phyloP scores from a whole-genome alignment of 2,888 invertebrate genomes.

The Theristus sp. region DNA sequence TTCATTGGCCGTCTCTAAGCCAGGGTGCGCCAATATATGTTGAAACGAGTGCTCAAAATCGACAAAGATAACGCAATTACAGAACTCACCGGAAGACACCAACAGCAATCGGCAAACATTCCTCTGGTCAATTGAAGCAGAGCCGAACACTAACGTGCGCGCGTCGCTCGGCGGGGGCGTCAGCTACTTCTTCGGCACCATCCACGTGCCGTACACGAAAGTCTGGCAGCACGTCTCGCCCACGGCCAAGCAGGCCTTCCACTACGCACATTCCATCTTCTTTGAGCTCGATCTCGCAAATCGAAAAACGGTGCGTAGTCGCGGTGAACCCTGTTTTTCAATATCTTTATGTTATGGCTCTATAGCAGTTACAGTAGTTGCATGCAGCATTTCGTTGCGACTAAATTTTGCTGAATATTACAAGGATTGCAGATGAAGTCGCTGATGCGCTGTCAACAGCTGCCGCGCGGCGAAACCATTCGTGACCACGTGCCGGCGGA shows the following conservation, averaged over 20 bases:
- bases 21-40: no score
- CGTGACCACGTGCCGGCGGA: conserved; percentile 32
- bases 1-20: no score
- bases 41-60: no score
- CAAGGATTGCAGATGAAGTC: neutral
- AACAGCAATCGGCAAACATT: neutral
- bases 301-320: conserved; percentile 34
- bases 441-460: conserved; percentile 35
- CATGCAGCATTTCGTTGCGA: no score
- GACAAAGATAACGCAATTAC: no score
- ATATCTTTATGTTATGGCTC: no score
- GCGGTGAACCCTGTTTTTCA: neutral
- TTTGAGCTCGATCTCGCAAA: conserved; percentile 41
- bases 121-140: neutral
- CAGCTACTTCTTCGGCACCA: conserved; percentile 40
- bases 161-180: no score
- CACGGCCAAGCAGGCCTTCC: conserved; percentile 38
- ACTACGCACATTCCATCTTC: conserved; percentile 34
- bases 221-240: conserved; percentile 39
- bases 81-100: no score
- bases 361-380: no score
- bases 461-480: conserved; percentile 30
- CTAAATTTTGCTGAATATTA: no score
- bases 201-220: conserved; percentile 40
- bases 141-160: neutral